Percentiles rank a stretch among this genome's conserved stretches.
Evolutionary conservation across 2,888 invertebrate species (phyloP).

Genomic region (Plemyria rubiginata): DNA sequence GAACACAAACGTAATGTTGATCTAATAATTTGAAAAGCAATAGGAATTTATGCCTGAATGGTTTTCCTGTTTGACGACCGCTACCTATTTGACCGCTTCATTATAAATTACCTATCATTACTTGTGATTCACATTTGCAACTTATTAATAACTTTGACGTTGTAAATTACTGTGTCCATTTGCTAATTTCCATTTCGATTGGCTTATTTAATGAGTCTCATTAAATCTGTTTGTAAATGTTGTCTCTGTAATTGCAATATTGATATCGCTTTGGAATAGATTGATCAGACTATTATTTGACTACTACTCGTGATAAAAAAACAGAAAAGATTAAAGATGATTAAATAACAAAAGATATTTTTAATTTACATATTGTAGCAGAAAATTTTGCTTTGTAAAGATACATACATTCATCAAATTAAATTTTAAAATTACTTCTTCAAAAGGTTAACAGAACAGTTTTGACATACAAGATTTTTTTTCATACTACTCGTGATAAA

Average conservation of each 20-base stretch:
- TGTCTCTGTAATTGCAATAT: not conserved
- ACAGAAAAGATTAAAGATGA: no score
- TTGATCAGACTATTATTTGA: no score
- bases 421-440: no score
- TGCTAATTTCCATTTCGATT: slow-evolving; percentile 25
- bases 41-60: slow-evolving; percentile 1
- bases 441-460: no score
- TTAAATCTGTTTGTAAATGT: slow-evolving; percentile 16
- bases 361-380: not conserved
- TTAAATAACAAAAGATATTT: no score
- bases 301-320: no score
- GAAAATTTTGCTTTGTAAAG: no score
- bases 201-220: slow-evolving; percentile 26
- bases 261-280: not conserved
- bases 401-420: no score
- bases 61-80: slow-evolving; percentile 9
- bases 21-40: slow-evolving; percentile 21
- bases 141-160: slow-evolving; percentile 20
- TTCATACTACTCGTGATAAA: no score
- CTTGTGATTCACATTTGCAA: slow-evolving; percentile 11
- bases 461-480: no score
- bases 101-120: slow-evolving; percentile 6
- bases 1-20: slow-evolving; percentile 9
- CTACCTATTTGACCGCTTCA: slow-evolving; percentile 10
- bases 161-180: slow-evolving; percentile 22